Evolutionary conservation across 2,113 vertebrate species (phyloP).

Genomic region (Phylloscopus trochiloides): DNA sequence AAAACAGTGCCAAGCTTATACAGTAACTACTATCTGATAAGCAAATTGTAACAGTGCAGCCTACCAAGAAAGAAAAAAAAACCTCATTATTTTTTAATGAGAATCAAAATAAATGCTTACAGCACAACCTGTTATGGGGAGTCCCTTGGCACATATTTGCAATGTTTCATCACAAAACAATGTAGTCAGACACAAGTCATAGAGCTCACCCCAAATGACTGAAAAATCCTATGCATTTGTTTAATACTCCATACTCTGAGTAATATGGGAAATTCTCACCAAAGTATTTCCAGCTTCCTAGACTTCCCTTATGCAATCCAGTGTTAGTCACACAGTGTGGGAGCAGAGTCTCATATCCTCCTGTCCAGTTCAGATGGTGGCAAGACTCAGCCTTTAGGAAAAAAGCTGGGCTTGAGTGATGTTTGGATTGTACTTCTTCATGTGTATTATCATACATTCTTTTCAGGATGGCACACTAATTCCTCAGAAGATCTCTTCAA

Average conservation of each 20-base stretch:
- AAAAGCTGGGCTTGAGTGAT: neutral
- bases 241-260: neutral
- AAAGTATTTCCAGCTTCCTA: neutral
- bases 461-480: neutral
- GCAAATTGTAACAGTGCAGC: neutral
- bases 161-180: conserved; percentile 1
- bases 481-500: neutral
- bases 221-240: neutral
- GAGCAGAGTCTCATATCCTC: neutral
- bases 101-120: neutral
- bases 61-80: neutral
- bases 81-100: conserved; percentile 13
- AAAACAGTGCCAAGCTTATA: neutral
- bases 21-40: neutral
- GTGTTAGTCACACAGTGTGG: neutral
- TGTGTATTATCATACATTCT: neutral
- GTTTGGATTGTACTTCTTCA: neutral
- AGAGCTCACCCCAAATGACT: neutral
- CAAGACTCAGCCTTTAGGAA: neutral
- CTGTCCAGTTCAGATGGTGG: neutral
- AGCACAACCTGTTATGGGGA: neutral
- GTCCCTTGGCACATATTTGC: neutral
- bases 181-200: neutral
- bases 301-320: neutral
- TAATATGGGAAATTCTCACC: conserved; percentile 12